Evolutionary conservation across 2,888 invertebrate species (phyloP).

Genomic region (Schrankia costaestrigalis): DNA sequence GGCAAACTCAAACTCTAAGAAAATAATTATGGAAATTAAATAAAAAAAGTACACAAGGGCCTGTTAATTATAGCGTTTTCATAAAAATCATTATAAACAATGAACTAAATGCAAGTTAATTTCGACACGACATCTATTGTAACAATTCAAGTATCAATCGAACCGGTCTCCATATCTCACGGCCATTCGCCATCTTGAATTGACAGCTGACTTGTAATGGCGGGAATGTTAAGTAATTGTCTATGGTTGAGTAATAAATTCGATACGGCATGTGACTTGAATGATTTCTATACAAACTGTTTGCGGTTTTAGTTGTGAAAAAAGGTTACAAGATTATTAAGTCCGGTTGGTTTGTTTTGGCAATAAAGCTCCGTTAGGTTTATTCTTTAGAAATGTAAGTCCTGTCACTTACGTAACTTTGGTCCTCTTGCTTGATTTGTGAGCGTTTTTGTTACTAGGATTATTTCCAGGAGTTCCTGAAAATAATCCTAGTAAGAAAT

Average conservation of each 20-base stretch:
- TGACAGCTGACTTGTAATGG: conserved; percentile 55
- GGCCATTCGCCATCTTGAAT: conserved; percentile 51
- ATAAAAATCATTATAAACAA: conserved; percentile 16
- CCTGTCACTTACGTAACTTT: too few relatives aligned
- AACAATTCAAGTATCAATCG: conserved; percentile 45
- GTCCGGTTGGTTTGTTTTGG: conserved; percentile 1
- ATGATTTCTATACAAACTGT: conserved; percentile 30
- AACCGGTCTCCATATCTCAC: conserved; percentile 50
- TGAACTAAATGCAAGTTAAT: conserved; percentile 26
- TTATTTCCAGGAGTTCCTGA: too few relatives aligned
- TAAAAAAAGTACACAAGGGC: too few relatives aligned
- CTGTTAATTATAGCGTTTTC: background rate
- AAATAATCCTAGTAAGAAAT: too few relatives aligned
- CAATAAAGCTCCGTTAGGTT: background rate
- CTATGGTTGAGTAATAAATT: conserved; percentile 57
- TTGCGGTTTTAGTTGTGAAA: conserved; percentile 27
- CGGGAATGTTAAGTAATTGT: conserved; percentile 53
- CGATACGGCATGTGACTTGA: conserved; percentile 42
- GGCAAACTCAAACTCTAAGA: too few relatives aligned
- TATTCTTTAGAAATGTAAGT: too few relatives aligned
- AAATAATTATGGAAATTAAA: too few relatives aligned
- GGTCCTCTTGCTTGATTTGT: too few relatives aligned
- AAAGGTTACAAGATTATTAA: conserved; percentile 1
- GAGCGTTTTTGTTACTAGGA: too few relatives aligned
- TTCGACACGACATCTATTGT: conserved; percentile 32